Evolutionary conservation across 2,113 vertebrate species (phyloP).

Genomic region (Theristicus caerulescens): DNA sequence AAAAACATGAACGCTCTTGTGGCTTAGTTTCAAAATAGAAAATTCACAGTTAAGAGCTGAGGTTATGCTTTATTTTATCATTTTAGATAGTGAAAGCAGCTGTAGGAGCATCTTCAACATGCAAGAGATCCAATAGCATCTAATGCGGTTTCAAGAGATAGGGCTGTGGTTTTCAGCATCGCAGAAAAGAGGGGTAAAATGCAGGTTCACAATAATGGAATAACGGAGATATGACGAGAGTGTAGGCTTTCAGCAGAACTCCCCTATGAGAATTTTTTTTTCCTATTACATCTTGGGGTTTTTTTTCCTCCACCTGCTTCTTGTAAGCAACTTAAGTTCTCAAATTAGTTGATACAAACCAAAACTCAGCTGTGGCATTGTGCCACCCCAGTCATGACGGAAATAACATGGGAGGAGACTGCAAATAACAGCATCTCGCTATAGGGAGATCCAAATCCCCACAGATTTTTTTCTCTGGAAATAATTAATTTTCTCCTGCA

Average conservation of each 20-base stretch:
- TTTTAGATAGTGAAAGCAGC: conserved; percentile 22
- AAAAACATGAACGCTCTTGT: neutral
- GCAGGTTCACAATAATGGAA: neutral
- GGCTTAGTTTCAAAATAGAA: neutral
- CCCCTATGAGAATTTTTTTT: neutral
- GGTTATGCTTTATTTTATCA: neutral
- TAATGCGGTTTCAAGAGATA: neutral
- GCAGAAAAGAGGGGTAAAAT: neutral
- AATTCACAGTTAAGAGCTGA: neutral
- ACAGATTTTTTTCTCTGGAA: too few relatives aligned
- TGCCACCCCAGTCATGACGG: neutral
- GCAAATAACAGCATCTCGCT: neutral
- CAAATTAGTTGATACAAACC: neutral
- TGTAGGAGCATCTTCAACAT: neutral
- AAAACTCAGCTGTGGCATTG: neutral
- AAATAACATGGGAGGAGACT: neutral
- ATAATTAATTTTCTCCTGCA: neutral
- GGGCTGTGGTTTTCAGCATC: conserved; percentile 31
- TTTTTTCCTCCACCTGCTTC: neutral
- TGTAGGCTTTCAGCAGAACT: neutral
- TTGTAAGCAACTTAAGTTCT: neutral
- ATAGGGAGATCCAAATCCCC: neutral
- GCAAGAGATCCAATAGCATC: neutral
- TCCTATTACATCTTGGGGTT: neutral
- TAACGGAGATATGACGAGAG: neutral